A percentile compares a stretch with the other conserved stretches of the same genome.
Evolutionary conservation across 2,888 invertebrate species (phyloP).

Genomic region (Cerceris ruficornis): DNA sequence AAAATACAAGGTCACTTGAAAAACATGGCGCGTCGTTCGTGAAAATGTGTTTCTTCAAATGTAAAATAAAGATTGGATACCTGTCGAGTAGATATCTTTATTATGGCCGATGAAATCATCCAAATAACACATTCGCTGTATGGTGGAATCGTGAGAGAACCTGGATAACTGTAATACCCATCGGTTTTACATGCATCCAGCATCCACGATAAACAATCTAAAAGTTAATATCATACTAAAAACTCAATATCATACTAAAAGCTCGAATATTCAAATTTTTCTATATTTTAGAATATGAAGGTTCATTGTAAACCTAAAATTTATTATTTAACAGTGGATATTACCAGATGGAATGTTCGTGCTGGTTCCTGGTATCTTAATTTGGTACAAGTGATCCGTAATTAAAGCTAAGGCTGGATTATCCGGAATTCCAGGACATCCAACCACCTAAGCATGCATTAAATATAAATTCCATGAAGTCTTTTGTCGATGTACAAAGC

Average conservation of each 20-base stretch:
- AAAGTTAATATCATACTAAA: constrained; percentile 1
- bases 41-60: not conserved
- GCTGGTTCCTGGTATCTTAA: constrained; percentile 53
- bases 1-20: constrained; percentile 15
- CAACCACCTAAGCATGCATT: constrained; percentile 64
- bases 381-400: constrained; percentile 61
- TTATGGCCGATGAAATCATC: constrained; percentile 68
- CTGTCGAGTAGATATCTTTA: constrained; percentile 70
- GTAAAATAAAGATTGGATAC: constrained; percentile 41
- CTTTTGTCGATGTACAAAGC: no score
- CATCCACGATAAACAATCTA: constrained; percentile 69
- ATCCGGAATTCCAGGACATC: constrained; percentile 67
- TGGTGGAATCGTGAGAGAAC: constrained; percentile 71
- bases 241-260: not conserved
- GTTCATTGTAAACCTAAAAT: not conserved
- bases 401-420: constrained; percentile 66
- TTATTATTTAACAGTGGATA: not conserved
- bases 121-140: constrained; percentile 73
- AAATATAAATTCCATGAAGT: not conserved
- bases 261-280: not conserved
- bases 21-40: not conserved
- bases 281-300: not conserved
- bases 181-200: constrained; percentile 48
- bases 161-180: constrained; percentile 73
- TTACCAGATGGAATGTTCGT: constrained; percentile 63